These are phyloP conservation scores for Euwallacea fornicatus DNA, from an alignment of 1,140 invertebrate genomes.

Conservation along the genomic window DNA sequence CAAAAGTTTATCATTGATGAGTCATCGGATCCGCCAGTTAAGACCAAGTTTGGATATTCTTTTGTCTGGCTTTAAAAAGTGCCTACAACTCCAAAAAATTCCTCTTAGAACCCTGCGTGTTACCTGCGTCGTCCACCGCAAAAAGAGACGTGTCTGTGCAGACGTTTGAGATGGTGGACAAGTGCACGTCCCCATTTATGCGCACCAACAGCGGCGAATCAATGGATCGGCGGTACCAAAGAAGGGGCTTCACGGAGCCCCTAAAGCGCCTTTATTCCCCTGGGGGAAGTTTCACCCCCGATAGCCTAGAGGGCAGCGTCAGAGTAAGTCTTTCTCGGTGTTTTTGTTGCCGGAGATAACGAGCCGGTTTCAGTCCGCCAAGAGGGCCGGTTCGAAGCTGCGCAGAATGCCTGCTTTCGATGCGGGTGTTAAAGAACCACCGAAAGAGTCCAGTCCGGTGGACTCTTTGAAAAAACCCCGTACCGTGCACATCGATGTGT, in stretches of 20 bases:
- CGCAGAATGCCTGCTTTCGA: conserved; percentile 20
- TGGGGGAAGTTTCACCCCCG: conserved; percentile 39
- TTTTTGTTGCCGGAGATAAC: background rate
- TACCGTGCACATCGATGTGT: conserved; percentile 77
- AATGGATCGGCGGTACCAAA: conserved; percentile 35
- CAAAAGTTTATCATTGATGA: too few species aligned
- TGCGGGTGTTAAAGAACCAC: background rate
- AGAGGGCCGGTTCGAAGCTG: conserved; percentile 17
- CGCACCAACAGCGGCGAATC: conserved; percentile 34
- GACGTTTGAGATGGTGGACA: conserved; percentile 57
- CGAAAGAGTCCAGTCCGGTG: conserved; percentile 43
- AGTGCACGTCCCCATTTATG: conserved; percentile 50
- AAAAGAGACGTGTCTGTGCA: conserved; percentile 59
- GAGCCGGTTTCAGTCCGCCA: background rate
- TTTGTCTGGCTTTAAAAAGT: too few species aligned
- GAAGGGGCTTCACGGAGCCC: conserved; percentile 33
- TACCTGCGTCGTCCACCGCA: background rate
- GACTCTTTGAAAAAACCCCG: conserved; percentile 62
- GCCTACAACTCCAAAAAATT: too few species aligned
- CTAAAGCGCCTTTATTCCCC: conserved; percentile 7
- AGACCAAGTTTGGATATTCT: too few species aligned
- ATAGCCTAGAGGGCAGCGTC: conserved; percentile 43
- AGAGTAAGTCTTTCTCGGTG: conserved; percentile 19
- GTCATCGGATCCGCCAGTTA: too few species aligned
- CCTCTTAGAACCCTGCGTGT: too few species aligned